phyloP scores from a whole-genome alignment of 1,140 invertebrate species.

The Pectinophora gossypiella region DNA sequence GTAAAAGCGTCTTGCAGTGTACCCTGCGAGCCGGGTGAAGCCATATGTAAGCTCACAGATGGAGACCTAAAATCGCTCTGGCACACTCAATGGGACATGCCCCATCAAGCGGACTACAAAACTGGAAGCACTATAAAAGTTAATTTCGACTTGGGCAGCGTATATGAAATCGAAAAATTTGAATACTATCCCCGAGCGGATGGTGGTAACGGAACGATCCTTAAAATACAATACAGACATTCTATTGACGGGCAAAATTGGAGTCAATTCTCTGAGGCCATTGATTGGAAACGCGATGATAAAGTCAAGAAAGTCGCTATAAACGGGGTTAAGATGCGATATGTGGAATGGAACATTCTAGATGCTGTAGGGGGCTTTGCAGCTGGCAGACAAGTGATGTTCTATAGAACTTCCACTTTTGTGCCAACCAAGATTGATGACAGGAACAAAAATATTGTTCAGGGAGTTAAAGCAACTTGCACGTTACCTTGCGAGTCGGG shows the following conservation, averaged over 20 bases:
- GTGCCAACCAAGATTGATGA: neutral
- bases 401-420: neutral
- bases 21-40: conserved; percentile 41
- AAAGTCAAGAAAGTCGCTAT: conserved; percentile 36
- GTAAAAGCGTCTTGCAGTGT: conserved; percentile 45
- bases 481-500: conserved; percentile 42
- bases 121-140: conserved; percentile 27
- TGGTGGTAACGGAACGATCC: conserved; percentile 49
- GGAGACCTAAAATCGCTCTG: conserved; percentile 30
- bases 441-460: conserved; percentile 29
- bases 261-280: conserved; percentile 27
- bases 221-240: conserved; percentile 36
- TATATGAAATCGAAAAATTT: conserved; percentile 39
- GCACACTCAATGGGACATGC: conserved; percentile 42
- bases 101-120: conserved; percentile 21
- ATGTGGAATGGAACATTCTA: conserved; percentile 35
- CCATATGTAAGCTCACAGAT: conserved; percentile 41
- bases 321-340: conserved; percentile 35
- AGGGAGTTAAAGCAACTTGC: conserved; percentile 38
- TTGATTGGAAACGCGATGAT: conserved; percentile 31
- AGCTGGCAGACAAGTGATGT: conserved; percentile 1
- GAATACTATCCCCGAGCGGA: conserved; percentile 45
- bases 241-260: conserved; percentile 36
- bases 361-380: conserved; percentile 39
- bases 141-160: conserved; percentile 39